Base-by-base conservation (phyloP, 2,888 invertebrate species). In the Eulithis testata region DNA sequence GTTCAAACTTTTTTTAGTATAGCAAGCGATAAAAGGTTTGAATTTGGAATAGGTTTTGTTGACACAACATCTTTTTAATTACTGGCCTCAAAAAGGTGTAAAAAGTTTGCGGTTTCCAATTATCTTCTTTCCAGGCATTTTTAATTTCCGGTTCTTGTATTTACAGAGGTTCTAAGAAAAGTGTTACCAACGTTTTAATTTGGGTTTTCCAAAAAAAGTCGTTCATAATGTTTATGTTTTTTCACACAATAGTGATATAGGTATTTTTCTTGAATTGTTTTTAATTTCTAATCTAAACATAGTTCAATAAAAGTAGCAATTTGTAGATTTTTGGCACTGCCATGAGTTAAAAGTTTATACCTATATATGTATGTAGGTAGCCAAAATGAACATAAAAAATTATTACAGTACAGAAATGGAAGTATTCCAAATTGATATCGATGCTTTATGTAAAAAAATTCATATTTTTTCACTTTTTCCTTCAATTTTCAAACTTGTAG, bases 121-220 rank as follows among this genome's bases (percentile, higher is more conserved):
- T 64, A 65, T 78, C 71, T 58, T 54, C 66, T 73, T 70, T 69
- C 45, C 47, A 81, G 80, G 87, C 85, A 87, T 89, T 82, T 87
- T 79, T 86, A 90, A 89, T 90, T 86, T 90, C 89, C 88, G 88
- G 87, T 73, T 50, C 37, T 49, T 50, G 40, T 31, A 2, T 43
- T 45, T 55, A 36, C 12, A 8, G 37, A 40, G 45, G 37, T 66
- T 66, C 62, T 54, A 51, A 54, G 53, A 59, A 36, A 31, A 27
- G 37, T 40, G 52, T 54, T 49, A 54, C 54, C 37, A 54, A 12
- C 12, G n/a, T 45, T 45, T 43, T 14, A 52, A 12, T 40, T 47
- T 27, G 6, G 40, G 54, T 56, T 49, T 49, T 14, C 12, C 47
- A 4, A 47, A 47, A 40, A 47, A 47, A 12, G n/a, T 47, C n/a